Percentiles rank a stretch among this genome's conserved stretches.
Conservation (phyloP, 1,140 invertebrate genomes). For the Lithobius niger region DNA sequence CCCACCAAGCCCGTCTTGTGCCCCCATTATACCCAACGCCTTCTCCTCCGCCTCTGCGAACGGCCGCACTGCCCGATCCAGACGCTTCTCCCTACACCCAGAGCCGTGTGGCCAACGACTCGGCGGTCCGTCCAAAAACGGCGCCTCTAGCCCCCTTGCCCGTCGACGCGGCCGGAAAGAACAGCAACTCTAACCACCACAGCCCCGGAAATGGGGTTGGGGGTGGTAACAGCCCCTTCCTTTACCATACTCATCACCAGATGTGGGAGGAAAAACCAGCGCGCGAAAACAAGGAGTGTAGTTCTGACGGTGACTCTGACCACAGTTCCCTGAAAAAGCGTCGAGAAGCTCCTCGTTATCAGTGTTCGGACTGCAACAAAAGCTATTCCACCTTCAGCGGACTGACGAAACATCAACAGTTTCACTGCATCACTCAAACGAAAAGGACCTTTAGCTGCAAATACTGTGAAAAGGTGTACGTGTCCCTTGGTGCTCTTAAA, state of each 20-base stretch:
- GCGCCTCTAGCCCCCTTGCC: slow-evolving; percentile 1
- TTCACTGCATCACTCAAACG: slow-evolving; percentile 75
- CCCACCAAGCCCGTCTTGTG: not conserved
- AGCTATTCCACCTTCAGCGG: slow-evolving; percentile 95
- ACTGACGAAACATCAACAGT: slow-evolving; percentile 87
- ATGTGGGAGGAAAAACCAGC: not conserved
- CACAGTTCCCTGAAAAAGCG: too few species aligned
- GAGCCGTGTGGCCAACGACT: not conserved
- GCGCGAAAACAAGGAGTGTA: not conserved
- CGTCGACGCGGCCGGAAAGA: not conserved
- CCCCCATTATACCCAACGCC: too few species aligned
- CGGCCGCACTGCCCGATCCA: slow-evolving; percentile 1
- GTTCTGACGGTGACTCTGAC: not conserved
- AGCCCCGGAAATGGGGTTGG: not conserved
- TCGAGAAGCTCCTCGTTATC: slow-evolving; percentile 36
- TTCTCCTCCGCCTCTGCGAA: too few species aligned
- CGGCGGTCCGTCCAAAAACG: not conserved
- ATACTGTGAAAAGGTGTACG: slow-evolving; percentile 90
- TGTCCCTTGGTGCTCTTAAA: slow-evolving; percentile 86
- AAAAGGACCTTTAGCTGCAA: slow-evolving; percentile 93
- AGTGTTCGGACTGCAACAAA: slow-evolving; percentile 84
- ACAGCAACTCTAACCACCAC: not conserved
- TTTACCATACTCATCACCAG: not conserved
- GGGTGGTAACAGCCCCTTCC: not conserved
- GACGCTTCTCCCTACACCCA: not conserved